Evolutionary conservation across 1,140 invertebrate species (phyloP), one percentile per base, ranked within the genome.

Genomic region (Papilio glaucus): DNA sequence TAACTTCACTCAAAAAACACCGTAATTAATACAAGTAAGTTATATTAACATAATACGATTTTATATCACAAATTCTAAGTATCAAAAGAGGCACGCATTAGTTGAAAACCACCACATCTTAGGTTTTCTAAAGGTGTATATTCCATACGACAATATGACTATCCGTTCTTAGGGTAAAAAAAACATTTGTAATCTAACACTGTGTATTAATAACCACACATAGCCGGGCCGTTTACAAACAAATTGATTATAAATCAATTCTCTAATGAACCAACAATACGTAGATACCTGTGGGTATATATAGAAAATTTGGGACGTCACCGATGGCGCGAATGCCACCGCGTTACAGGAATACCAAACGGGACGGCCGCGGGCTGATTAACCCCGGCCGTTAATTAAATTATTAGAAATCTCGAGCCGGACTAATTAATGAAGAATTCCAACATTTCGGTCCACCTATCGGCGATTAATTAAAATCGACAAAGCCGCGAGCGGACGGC

Each of bases 401-500:
- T 92, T 89, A 91, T 92, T 92, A 92, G 90, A 92, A 91, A 90
- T 91, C 88, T 91, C 86, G 81, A 84, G 76, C 80, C 82, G 78
- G 85, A 83, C 89, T 92, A 92, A 92, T 92, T 91, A 92, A 90
- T 79, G 85, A 92, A 92, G 89, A 90, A 92, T 92, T 92, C 82
- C 88, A 88, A 92, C 86, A 91, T 91, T 91, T 90, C 87, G 85
- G 84, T 85, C 85, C 86, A 90, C 89, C 87, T 90, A 91, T 90
- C 85, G 82, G 78, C 81, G 78, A 86, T 92, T 92, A 91, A 92
- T 92, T 92, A 92, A 92, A 91, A 92, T 90, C 90, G 90, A 90
- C 89, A 91, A 90, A 90, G 87, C 89, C 86, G 84, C 85, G 80
- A 76, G 84, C 84, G 81, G 80, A 78, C 83, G 82, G 85, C 82